Evolutionary conservation across 2,113 vertebrate species (phyloP), one percentile per base, ranked within the genome.

Genomic region (Hystrix cristata): DNA sequence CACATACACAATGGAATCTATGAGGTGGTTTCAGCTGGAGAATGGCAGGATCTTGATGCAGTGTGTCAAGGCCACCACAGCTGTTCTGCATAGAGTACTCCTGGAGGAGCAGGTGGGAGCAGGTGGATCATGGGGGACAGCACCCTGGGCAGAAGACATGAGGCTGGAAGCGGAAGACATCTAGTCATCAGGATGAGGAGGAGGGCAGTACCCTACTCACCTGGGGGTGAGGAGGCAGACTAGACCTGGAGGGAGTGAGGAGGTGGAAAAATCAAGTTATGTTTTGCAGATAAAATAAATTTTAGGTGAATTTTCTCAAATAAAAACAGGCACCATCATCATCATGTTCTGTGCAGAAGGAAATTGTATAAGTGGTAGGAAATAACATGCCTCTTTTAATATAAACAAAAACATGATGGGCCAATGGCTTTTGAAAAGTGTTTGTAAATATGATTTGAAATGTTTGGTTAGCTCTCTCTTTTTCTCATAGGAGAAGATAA

Each of bases 381-480:
- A 31, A 53, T 38, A 90, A 60, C 13, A 19, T 10, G 25, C 5
- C 27, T 62, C 34, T 43, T 60, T 38, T 84, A 46, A 46, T 46
- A 46, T 57, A 7, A 25, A 74, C 10, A n/a, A 53, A 51, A 34
- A 27, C 34, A 38, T 51, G 4, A 27, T 59, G 3, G 67, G 46
- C 16, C 19, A 82, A 78, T 46, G 60, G 11, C 7, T 86, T 84
- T 43, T 11, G 29, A 38, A 46, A 53, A 34, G 43, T 46, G 57
- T 83, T 94, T 92, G 43, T 48, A 92, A 87, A n/a, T 94, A 29
- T 34, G 6, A 60, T 51, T 90, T 64, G n/a, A 94, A 23, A 71
- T n/a, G 23, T 65, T 87, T 83, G 1, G 7, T 43, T 92, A 9
- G n/a, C 9, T 82, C 57, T 65, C 57, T 9, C 11, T 55, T 64